phyloP scores from a whole-genome alignment of 2,797 vertebrate species.

The Pampus argenteus region DNA sequence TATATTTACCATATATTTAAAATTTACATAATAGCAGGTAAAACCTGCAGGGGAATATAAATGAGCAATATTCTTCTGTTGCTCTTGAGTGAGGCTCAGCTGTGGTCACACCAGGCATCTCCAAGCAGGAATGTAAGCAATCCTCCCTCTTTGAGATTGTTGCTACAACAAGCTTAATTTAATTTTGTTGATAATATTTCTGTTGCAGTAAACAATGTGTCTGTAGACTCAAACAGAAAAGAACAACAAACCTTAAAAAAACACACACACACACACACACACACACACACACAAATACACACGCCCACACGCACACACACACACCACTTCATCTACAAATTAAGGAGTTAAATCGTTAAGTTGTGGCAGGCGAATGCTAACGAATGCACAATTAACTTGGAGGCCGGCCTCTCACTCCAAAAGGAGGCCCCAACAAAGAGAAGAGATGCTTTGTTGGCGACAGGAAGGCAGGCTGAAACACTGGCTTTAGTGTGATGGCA shows the following conservation, averaged over 20 bases:
- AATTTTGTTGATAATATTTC: background rate
- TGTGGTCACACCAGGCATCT: background rate
- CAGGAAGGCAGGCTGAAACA: constrained; percentile 79
- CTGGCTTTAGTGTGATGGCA: constrained; percentile 76
- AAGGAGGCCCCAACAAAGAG: constrained; percentile 75
- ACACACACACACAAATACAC: too few species aligned
- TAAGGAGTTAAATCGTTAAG: constrained; percentile 78
- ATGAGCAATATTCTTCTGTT: background rate
- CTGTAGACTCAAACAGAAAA: background rate
- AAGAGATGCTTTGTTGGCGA: constrained; percentile 78
- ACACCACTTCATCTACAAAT: constrained; percentile 53
- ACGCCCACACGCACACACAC: constrained; percentile 7
- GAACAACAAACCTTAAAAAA: background rate
- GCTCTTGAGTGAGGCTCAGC: background rate
- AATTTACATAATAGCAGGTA: background rate
- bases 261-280: constrained; percentile 12
- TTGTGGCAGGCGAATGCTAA: constrained; percentile 71
- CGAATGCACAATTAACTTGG: constrained; percentile 78
- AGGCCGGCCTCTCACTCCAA: constrained; percentile 63
- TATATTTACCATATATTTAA: background rate
- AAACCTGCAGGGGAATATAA: constrained; percentile 3
- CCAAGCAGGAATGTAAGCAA: background rate
- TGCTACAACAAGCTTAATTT: background rate
- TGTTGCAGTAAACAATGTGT: background rate
- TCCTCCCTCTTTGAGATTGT: background rate